These are phyloP conservation scores for Apogon hyalosoma DNA, from an alignment of 2,797 vertebrate species.

Conservation along the genomic window DNA sequence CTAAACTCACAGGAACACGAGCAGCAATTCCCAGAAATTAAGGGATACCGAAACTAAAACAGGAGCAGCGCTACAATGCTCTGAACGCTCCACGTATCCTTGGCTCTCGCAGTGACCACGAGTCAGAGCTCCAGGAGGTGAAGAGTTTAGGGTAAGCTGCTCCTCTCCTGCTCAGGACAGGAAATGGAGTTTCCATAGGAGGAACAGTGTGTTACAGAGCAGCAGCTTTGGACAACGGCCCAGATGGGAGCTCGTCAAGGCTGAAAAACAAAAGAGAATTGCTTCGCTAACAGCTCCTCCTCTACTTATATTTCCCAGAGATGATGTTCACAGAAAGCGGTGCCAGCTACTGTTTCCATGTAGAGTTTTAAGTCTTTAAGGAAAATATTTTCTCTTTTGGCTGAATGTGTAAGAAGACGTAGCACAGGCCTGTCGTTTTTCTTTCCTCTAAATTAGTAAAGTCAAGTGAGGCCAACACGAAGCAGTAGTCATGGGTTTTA, in stretches of 20 bases:
- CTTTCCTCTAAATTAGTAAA: slow-evolving; percentile 8
- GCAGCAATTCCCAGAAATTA: slow-evolving; percentile 23
- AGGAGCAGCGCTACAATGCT: neutral
- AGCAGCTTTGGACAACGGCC: slow-evolving; percentile 60
- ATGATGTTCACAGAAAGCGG: slow-evolving; percentile 40
- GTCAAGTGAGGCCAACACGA: slow-evolving; percentile 46
- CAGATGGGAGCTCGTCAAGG: slow-evolving; percentile 46
- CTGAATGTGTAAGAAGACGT: slow-evolving; percentile 12
- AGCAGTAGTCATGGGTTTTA: slow-evolving; percentile 54
- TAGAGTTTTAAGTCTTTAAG: slow-evolving; percentile 23
- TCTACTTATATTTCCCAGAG: slow-evolving; percentile 45
- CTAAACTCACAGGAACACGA: neutral
- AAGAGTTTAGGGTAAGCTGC: slow-evolving; percentile 25
- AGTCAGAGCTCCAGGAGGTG: neutral
- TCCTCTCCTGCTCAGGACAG: slow-evolving; percentile 15
- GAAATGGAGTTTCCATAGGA: slow-evolving; percentile 56
- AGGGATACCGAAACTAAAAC: slow-evolving; percentile 15
- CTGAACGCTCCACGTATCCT: neutral
- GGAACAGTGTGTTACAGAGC: slow-evolving; percentile 28
- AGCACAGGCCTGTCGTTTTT: slow-evolving; percentile 7
- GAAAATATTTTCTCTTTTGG: slow-evolving; percentile 41
- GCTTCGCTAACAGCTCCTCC: slow-evolving; percentile 25
- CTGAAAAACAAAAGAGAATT: slow-evolving; percentile 40
- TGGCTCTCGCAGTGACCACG: neutral
- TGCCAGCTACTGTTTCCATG: slow-evolving; percentile 31